phyloP scores from a whole-genome alignment of 2,797 vertebrate species.

The Harpagifer antarcticus region DNA sequence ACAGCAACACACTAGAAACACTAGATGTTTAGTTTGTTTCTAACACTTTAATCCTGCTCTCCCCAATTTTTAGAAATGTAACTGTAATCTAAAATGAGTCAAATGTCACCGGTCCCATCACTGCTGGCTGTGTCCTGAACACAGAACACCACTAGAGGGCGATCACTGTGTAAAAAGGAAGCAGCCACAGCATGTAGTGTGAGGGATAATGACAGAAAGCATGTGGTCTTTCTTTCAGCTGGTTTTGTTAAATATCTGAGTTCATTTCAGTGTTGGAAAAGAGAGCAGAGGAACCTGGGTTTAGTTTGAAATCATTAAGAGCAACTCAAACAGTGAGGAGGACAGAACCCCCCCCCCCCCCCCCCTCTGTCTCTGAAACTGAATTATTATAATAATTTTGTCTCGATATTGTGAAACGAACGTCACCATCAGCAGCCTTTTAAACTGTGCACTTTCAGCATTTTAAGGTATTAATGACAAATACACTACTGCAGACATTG shows the following conservation, averaged over 20 bases:
- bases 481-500: no score
- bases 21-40: no score
- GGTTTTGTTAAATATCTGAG: background rate
- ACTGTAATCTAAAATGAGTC: no score
- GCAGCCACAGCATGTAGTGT: background rate
- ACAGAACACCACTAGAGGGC: conserved; percentile 75
- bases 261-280: background rate
- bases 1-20: no score
- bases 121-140: conserved; percentile 24
- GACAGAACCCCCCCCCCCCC: background rate
- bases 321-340: background rate
- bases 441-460: no score
- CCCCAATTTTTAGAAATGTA: no score
- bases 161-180: conserved; percentile 53
- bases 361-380: background rate
- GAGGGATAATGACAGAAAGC: conserved; percentile 25
- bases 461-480: no score
- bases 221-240: background rate
- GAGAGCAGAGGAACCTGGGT: background rate
- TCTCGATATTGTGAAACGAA: no score
- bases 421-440: no score
- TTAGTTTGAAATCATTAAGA: background rate
- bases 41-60: no score
- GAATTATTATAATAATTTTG: no score
- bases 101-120: background rate